Conservation (phyloP, 2,113 vertebrate genomes). For the Aspidoscelis tigris region DNA sequence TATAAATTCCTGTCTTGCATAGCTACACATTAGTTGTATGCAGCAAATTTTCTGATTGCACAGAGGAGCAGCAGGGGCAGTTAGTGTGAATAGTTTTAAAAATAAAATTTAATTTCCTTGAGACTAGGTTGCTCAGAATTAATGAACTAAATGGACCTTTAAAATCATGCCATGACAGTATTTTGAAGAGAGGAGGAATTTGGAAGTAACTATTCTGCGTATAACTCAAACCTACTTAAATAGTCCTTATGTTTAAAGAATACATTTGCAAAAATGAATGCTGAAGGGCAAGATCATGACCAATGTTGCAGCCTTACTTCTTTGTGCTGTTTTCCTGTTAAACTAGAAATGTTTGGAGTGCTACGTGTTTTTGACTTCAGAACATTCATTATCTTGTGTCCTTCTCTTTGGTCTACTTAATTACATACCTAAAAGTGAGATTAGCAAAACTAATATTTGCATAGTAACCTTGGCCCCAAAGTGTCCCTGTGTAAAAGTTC, state of each 20-base stretch:
- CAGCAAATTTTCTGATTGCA: background rate
- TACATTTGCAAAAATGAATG: background rate
- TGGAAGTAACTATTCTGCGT: background rate
- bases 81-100: background rate
- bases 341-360: conserved; percentile 6
- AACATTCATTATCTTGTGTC: conserved; percentile 28
- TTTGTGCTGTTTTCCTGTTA: background rate
- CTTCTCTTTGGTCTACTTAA: conserved; percentile 28
- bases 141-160: background rate
- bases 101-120: background rate
- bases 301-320: background rate
- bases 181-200: background rate
- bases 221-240: background rate
- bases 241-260: background rate
- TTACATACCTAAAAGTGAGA: conserved; percentile 36
- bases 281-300: background rate
- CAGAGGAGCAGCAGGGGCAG: background rate
- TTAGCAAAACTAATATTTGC: conserved; percentile 35
- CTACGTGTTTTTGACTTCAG: conserved; percentile 17
- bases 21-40: no score
- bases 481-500: conserved; percentile 1
- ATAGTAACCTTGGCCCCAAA: conserved; percentile 25
- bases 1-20: background rate
- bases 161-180: background rate
- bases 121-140: background rate